These are phyloP conservation scores for Megaptera novaeangliae DNA, from an alignment of 2,113 vertebrate genomes.

Conservation along the genomic window DNA sequence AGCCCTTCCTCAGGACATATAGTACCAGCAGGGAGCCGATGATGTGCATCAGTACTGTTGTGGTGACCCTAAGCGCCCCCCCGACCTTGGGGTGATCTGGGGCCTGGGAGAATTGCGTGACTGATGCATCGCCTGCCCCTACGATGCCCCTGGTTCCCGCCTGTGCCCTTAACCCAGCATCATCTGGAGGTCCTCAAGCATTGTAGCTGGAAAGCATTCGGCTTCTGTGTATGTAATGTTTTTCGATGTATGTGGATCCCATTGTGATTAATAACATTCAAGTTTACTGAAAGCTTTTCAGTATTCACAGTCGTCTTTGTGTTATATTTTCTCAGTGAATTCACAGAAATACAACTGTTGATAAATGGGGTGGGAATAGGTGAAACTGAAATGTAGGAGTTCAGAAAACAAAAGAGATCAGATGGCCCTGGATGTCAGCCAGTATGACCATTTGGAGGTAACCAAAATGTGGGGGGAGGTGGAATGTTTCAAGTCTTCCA, in stretches of 20 bases:
- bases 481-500: background rate
- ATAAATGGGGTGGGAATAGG: background rate
- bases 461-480: background rate
- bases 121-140: background rate
- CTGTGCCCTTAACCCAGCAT: background rate
- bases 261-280: background rate
- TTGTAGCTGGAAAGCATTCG: background rate
- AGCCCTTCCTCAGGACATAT: background rate
- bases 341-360: background rate
- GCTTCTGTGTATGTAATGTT: background rate
- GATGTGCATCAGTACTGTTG: background rate
- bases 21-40: background rate
- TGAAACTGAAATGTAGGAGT: background rate
- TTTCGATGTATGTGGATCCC: background rate
- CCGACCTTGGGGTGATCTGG: background rate
- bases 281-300: background rate
- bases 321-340: background rate
- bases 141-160: background rate
- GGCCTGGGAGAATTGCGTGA: fast-evolving
- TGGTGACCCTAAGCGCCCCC: background rate
- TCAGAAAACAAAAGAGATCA: background rate
- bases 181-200: background rate
- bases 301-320: background rate
- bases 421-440: background rate
- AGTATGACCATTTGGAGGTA: background rate